Evolutionary conservation across 2,113 vertebrate species (phyloP), one percentile per base, ranked within the genome.

Genomic region (Gambusia holbrooki): DNA sequence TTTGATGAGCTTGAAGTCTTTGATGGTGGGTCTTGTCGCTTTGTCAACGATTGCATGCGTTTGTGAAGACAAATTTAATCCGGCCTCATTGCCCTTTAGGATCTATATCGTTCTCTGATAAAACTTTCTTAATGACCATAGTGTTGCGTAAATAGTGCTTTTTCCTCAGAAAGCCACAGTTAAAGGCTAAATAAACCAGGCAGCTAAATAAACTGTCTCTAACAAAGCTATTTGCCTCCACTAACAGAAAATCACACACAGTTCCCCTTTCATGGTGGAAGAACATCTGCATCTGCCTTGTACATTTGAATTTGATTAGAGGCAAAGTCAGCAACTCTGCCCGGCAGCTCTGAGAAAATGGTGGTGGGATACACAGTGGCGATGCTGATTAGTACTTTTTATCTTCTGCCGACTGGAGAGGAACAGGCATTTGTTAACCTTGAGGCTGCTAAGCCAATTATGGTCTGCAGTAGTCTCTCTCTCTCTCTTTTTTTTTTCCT

Each of bases 1-100:
- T 98, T 97, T 1, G 98, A 99, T 2, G 97, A 99, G 92, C 96
- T 99, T 17, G 97, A 99, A 69, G 97, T 99, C 79, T 99, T 98
- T 71, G 97, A 99, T 2, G 98, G 98, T 99, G 82, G 96, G 96
- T 86, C 6, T 28, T 22, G 35, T 37, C 10, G n/a, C 22, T 30
- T 48, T 22, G 3, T 10, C 27, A 1, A 42, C 22, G 27, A 48
- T 15, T 14, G 12, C 12, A 12, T 45, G 32, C n/a, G 48, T 9
- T 30, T 51, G 27, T 60, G 1, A 14, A 33, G 6, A 35, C 17
- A 15, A n/a, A 28, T 19, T 17, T 40, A n/a, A 32, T 1, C 32
- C 32, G 10, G 22, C 22, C 33, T 33, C 12, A 8, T 10, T 73
- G 12, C 13, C 63, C 32, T 25, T 33, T 62, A 30, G 15, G 29